Percentiles rank a stretch among this genome's conserved stretches.
These are phyloP conservation scores for Tragelaphus buxtoni DNA, from an alignment of 2,113 vertebrate species.

Conservation along the genomic window DNA sequence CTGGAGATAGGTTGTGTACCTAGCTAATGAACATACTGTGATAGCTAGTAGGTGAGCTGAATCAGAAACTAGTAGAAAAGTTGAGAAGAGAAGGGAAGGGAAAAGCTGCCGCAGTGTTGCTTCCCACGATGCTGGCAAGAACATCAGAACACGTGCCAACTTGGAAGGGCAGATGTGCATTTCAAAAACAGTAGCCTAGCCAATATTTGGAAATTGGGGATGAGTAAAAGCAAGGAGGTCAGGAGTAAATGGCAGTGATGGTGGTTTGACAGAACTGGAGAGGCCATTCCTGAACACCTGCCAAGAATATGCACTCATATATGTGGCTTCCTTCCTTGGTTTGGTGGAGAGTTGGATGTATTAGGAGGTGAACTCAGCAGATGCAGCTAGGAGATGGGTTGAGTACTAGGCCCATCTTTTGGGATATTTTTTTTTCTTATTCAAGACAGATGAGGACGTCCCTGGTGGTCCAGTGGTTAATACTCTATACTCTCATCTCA, in stretches of 20 bases:
- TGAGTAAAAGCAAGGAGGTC: slow-evolving; percentile 14
- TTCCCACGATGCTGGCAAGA: slow-evolving; percentile 6
- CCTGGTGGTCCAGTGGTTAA: background rate
- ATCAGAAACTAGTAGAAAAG: background rate
- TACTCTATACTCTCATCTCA: background rate
- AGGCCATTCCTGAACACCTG: slow-evolving; percentile 34
- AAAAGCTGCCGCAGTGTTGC: background rate
- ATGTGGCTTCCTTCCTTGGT: slow-evolving; percentile 41
- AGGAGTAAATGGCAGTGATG: slow-evolving; percentile 19
- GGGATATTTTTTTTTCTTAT: background rate
- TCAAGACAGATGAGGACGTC: background rate
- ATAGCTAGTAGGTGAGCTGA: background rate
- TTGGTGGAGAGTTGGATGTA: background rate
- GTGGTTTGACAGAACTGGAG: slow-evolving; percentile 31
- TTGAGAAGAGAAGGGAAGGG: background rate
- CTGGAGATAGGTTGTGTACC: background rate
- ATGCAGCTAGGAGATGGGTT: background rate
- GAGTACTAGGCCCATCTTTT: background rate
- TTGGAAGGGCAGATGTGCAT: background rate
- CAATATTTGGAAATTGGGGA: background rate
- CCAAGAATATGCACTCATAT: slow-evolving; percentile 42
- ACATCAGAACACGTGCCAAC: background rate
- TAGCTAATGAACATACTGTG: background rate
- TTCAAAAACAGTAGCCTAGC: slow-evolving; percentile 36
- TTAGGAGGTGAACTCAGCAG: background rate